Evolutionary conservation across 2,797 vertebrate species (phyloP), one percentile per base, ranked within the genome.

Genomic region (Cirrhinus mrigala): DNA sequence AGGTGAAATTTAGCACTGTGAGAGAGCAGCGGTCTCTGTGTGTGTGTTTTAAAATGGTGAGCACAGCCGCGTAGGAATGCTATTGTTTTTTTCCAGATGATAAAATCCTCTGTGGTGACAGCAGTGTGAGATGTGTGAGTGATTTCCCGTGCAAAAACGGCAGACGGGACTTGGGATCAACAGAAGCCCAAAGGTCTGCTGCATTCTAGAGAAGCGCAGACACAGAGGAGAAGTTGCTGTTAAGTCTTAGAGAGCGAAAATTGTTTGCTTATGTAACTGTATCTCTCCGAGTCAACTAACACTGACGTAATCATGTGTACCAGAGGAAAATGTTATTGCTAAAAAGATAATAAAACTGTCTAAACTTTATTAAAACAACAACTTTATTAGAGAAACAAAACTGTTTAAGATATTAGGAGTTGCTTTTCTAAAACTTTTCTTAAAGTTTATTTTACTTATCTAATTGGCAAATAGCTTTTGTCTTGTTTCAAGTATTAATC

Each of bases 41-140:
- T 66, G 27, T 33, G 29, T 66, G 16, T 37, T 33, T 66, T 77
- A 71, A 80, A 83, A 81, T 77, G 75, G 82, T 78, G 82, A 81
- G 79, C 54, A 64, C 80, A 87, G 86, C 69, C 71, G 56, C 69
- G 14, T 60, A 78, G 83, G 70, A 83, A 81, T 75, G 58, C 77
- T 85, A 87, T 79, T 86, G 84, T 88, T 83, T 88, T 85, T 80
- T 75, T 80, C 58, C 79, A 87, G 44, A 56, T 85, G 85, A 85
- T 82, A 88, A 82, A 82, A 80, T 66, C 70, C 86, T 84, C 81
- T 71, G 73, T 64, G 70, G 81, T 87, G 83, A 85, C 76, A 86
- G 15, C 75, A 85, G 74, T 73, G 79, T 48, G 69, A 79, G 80
- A 64, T 60, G 80, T 44, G 48, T 69, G 80, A 84, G 77, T 75